A percentile compares a stretch with the other conserved stretches of the same genome.
phyloP scores from a whole-genome alignment of 2,888 invertebrate species.

The Amiota communis region DNA sequence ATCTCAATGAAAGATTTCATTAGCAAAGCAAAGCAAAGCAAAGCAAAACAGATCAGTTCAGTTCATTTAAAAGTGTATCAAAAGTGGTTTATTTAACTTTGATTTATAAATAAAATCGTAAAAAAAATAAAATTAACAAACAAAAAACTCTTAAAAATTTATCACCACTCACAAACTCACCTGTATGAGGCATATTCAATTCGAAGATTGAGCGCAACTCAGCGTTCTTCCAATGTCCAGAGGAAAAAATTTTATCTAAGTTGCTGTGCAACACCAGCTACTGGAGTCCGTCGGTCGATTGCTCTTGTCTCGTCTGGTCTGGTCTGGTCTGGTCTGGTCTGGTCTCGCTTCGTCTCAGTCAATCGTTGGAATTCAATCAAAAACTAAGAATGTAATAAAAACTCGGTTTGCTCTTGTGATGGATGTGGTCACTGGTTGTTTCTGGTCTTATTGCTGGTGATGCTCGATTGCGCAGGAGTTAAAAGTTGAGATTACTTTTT shows the following conservation, averaged over 20 bases:
- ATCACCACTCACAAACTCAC: conserved; percentile 45
- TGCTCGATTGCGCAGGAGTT: conserved; percentile 30
- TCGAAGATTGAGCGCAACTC: conserved; percentile 7
- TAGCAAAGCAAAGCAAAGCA: conserved; percentile 40
- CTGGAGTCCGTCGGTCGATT: conserved; percentile 16
- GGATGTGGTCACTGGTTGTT: conserved; percentile 31
- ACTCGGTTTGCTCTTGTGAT: conserved; percentile 31
- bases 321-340: too few species aligned
- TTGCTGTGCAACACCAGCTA: conserved; percentile 9
- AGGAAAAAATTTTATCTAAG: conserved; percentile 11
- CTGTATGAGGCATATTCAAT: conserved; percentile 58
- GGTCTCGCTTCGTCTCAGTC: conserved; percentile 34
- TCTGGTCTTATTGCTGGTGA: too few species aligned
- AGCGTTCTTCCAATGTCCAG: conserved; percentile 32
- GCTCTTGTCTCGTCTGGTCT: conserved; percentile 17
- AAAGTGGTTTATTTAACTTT: conserved; percentile 9
- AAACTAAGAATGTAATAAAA: conserved; percentile 19
- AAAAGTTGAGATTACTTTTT: conserved; percentile 45
- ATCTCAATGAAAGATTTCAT: conserved; percentile 46
- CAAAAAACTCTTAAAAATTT: too few species aligned
- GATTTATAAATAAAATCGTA: conserved; percentile 20
- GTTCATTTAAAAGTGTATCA: not conserved
- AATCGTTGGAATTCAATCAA: conserved; percentile 64
- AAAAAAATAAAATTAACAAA: conserved; percentile 10
- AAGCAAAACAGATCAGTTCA: not conserved